Evolutionary conservation across 1,140 invertebrate genomes (phyloP).

Genomic region (Euura lappo): DNA sequence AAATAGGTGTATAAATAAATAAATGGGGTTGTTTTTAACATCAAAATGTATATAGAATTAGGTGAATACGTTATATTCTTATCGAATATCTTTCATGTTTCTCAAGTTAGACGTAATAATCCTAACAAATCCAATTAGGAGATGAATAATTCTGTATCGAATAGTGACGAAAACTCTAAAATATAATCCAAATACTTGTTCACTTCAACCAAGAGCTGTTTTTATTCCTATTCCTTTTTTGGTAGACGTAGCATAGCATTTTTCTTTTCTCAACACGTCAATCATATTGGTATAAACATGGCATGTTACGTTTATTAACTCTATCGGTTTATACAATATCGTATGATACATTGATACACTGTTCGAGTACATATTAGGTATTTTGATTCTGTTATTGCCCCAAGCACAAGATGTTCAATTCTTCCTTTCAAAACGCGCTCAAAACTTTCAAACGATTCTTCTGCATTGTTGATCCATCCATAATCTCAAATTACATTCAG

Average conservation of each 20-base stretch:
- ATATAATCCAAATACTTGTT: not conserved
- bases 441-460: not conserved
- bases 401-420: not conserved
- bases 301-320: not conserved
- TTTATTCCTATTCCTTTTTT: not conserved
- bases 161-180: too few species aligned
- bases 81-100: not conserved
- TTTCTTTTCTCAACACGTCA: not conserved
- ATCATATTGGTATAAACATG: slow-evolving; percentile 1
- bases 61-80: not conserved
- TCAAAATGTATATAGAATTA: slow-evolving; percentile 2
- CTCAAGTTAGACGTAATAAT: not conserved
- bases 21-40: not conserved
- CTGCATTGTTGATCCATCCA: not conserved
- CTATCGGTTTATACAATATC: not conserved
- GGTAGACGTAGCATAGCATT: not conserved
- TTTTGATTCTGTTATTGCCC: not conserved
- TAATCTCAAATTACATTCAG: not conserved
- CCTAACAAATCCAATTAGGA: not conserved
- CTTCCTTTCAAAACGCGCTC: not conserved
- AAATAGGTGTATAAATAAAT: not conserved
- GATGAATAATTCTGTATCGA: not conserved
- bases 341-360: not conserved
- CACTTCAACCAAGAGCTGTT: not conserved
- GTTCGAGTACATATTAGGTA: too few species aligned